These are phyloP conservation scores for Drosophila mojavensis DNA, from an alignment of 1,140 invertebrate genomes.

Conservation along the genomic window DNA sequence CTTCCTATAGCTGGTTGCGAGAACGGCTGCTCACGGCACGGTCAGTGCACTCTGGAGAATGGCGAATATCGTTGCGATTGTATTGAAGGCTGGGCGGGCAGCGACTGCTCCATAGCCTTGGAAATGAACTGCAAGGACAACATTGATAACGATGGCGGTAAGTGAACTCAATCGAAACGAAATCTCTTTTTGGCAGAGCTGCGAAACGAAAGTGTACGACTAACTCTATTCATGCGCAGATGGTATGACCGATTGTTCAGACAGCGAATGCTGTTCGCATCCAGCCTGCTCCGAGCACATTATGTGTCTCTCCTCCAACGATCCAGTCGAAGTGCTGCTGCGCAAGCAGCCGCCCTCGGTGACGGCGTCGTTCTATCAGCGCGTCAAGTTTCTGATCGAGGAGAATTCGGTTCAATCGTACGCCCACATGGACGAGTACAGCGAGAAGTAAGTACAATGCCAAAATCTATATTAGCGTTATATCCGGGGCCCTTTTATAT, in stretches of 20 bases:
- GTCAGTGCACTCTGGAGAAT: constrained; percentile 93
- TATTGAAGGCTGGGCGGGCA: constrained; percentile 95
- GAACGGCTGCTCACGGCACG: constrained; percentile 95
- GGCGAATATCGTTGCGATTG: constrained; percentile 96
- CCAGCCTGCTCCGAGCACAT: constrained; percentile 93
- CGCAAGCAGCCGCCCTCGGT: constrained; percentile 97
- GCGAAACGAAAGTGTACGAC: neutral
- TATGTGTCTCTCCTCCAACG: constrained; percentile 97
- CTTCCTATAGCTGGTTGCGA: constrained; percentile 94
- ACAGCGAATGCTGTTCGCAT: constrained; percentile 96
- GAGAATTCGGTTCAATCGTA: constrained; percentile 99
- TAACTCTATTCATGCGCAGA: constrained; percentile 86
- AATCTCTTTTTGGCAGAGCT: too few species aligned
- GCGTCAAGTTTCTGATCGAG: constrained; percentile 99
- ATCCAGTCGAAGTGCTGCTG: constrained; percentile 97
- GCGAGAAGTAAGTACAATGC: constrained; percentile 94
- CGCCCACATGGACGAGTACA: constrained; percentile 98
- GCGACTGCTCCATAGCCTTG: constrained; percentile 94
- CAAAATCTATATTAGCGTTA: constrained; percentile 25
- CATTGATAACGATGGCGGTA: constrained; percentile 98
- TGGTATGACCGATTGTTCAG: constrained; percentile 98
- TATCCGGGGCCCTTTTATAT: constrained; percentile 25
- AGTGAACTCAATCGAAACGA: constrained; percentile 56
- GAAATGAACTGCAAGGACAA: constrained; percentile 97
- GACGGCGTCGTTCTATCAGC: constrained; percentile 98